Evolutionary conservation across 2,888 invertebrate genomes (phyloP).

Genomic region (Apotomis betuletana): DNA sequence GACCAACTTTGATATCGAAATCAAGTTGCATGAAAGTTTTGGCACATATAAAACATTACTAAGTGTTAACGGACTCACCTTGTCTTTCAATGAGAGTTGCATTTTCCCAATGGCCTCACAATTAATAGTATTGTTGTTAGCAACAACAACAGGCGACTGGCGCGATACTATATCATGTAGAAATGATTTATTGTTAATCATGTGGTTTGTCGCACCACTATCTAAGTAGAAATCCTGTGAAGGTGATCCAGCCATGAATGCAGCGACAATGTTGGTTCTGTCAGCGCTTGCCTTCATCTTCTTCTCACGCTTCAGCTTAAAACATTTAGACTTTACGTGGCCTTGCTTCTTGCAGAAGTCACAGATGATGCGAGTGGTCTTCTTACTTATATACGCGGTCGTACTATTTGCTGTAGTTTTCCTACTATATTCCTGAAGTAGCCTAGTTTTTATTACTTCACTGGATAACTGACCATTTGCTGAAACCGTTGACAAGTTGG

Average conservation of each 20-base stretch:
- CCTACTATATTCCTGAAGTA: neutral
- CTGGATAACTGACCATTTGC: neutral
- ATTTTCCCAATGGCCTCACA: neutral
- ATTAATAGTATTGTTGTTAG: neutral
- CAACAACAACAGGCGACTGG: too few species aligned
- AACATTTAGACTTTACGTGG: neutral
- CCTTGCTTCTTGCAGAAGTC: neutral
- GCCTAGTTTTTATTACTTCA: neutral
- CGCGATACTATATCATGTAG: too few species aligned
- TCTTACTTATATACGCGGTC: neutral
- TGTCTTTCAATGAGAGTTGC: too few species aligned
- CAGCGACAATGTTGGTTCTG: neutral
- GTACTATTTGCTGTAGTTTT: neutral
- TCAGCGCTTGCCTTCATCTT: neutral
- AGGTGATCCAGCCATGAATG: neutral
- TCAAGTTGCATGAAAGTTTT: too few species aligned
- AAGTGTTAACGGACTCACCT: too few species aligned
- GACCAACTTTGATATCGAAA: too few species aligned
- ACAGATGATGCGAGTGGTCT: neutral
- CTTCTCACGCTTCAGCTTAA: neutral
- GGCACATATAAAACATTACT: too few species aligned
- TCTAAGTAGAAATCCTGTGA: too few species aligned
- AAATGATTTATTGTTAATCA: too few species aligned
- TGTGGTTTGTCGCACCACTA: too few species aligned
- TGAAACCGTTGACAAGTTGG: neutral